Conservation (phyloP, 2,888 invertebrate species). For the Strigamia transsilvanica region DNA sequence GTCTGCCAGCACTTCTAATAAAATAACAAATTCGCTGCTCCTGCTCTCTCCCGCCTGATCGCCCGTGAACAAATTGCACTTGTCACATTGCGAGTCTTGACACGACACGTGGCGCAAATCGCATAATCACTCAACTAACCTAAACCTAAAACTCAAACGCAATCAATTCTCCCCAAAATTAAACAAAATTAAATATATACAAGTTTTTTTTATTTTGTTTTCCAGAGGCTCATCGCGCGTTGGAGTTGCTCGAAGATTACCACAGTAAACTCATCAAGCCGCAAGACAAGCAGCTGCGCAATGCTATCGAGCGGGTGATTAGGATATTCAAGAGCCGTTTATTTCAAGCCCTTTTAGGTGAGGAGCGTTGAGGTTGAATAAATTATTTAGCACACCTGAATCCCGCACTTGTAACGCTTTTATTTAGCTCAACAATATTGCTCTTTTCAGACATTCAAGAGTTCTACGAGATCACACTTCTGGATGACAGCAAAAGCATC, state of each 20-base stretch:
- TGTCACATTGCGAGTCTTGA: constrained; percentile 23
- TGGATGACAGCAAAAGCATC: constrained; percentile 93
- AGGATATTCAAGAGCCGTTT: constrained; percentile 97
- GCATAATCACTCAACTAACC: not conserved
- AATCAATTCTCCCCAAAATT: not conserved
- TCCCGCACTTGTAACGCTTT: not conserved
- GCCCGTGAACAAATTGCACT: constrained; percentile 34
- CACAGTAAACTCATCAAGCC: constrained; percentile 92
- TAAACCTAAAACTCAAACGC: not conserved
- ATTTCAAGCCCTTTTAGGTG: constrained; percentile 97
- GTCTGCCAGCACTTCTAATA: constrained; percentile 11
- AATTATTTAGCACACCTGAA: not conserved
- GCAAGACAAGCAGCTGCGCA: constrained; percentile 92
- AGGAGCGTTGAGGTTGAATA: constrained; percentile 64
- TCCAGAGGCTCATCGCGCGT: constrained; percentile 92
- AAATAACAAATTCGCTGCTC: not conserved
- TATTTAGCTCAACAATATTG: not conserved
- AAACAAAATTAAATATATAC: not conserved
- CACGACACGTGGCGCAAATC: constrained; percentile 29
- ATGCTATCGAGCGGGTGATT: constrained; percentile 97
- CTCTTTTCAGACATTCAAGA: constrained; percentile 86
- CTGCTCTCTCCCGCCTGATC: not conserved
- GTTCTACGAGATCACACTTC: constrained; percentile 95
- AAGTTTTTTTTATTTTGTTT: constrained; percentile 53
- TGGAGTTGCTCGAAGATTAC: constrained; percentile 98